Percentiles rank a stretch among this genome's conserved stretches.
Conservation (phyloP, 2,888 invertebrate genomes). For the Scaptomyza cyrtandrae region DNA sequence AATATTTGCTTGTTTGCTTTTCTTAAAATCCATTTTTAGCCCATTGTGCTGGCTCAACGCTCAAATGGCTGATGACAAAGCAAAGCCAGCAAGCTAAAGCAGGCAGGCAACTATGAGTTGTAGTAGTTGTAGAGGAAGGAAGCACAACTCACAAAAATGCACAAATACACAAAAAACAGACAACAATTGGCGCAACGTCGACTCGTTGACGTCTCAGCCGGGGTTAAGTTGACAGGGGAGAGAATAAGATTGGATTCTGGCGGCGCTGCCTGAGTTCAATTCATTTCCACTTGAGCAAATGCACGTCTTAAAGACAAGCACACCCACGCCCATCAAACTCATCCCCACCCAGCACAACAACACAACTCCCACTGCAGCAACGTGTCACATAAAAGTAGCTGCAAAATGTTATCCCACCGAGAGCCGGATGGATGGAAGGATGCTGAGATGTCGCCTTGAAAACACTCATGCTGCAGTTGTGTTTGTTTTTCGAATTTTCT, state of each 20-base stretch:
- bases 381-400: slow-evolving; percentile 67
- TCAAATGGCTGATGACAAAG: no score
- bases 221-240: slow-evolving; percentile 76
- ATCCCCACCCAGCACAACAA: background rate
- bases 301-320: slow-evolving; percentile 70
- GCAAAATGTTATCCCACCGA: slow-evolving; percentile 60
- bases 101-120: slow-evolving; percentile 19
- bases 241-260: slow-evolving; percentile 77
- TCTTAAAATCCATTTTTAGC: slow-evolving; percentile 2
- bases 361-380: slow-evolving; percentile 1
- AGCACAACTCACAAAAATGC: slow-evolving; percentile 32
- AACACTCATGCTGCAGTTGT: slow-evolving; percentile 42
- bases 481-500: slow-evolving; percentile 69
- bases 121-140: background rate
- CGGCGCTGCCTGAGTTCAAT: slow-evolving; percentile 77
- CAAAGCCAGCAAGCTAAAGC: slow-evolving; percentile 32
- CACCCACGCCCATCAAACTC: background rate
- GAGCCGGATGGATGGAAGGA: slow-evolving; percentile 33
- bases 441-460: slow-evolving; percentile 66
- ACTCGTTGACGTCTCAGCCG: slow-evolving; percentile 59
- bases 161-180: slow-evolving; percentile 45
- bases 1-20: background rate
- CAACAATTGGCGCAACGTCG: slow-evolving; percentile 66
- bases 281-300: slow-evolving; percentile 82
- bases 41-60: slow-evolving; percentile 63